Evolutionary conservation across 2,113 vertebrate genomes (phyloP).

Genomic region (Alexandromys fortis): DNA sequence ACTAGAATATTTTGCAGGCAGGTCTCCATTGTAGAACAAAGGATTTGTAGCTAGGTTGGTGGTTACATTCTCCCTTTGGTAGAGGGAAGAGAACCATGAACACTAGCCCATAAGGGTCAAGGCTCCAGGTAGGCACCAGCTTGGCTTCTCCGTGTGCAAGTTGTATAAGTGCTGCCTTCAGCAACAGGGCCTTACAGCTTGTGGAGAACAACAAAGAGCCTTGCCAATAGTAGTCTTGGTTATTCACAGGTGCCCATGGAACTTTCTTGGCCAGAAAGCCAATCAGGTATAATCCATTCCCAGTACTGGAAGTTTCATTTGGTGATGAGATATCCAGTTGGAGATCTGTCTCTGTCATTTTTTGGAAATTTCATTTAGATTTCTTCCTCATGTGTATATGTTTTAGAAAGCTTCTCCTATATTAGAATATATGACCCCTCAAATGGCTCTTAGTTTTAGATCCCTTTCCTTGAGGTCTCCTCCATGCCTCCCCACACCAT

Average conservation of each 20-base stretch:
- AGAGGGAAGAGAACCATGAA: background rate
- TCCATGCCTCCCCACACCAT: background rate
- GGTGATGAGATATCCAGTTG: background rate
- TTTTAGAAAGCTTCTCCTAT: background rate
- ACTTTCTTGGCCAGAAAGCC: background rate
- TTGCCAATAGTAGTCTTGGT: background rate
- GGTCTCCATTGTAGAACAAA: background rate
- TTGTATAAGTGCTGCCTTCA: background rate
- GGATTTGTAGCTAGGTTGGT: background rate
- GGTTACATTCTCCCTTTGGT: background rate
- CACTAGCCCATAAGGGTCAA: background rate
- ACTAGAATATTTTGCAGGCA: background rate
- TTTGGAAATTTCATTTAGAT: background rate
- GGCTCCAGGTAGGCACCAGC: background rate
- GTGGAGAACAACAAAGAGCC: background rate
- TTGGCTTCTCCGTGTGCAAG: background rate
- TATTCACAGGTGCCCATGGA: background rate
- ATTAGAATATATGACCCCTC: background rate
- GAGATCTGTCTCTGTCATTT: background rate
- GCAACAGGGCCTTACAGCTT: background rate
- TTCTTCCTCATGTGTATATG: background rate
- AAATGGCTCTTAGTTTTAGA: background rate
- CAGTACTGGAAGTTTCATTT: background rate
- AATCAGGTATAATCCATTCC: background rate
- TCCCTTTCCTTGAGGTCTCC: background rate